Evolutionary conservation across 2,888 invertebrate species (phyloP).

Genomic region (Teleiodes luculella): DNA sequence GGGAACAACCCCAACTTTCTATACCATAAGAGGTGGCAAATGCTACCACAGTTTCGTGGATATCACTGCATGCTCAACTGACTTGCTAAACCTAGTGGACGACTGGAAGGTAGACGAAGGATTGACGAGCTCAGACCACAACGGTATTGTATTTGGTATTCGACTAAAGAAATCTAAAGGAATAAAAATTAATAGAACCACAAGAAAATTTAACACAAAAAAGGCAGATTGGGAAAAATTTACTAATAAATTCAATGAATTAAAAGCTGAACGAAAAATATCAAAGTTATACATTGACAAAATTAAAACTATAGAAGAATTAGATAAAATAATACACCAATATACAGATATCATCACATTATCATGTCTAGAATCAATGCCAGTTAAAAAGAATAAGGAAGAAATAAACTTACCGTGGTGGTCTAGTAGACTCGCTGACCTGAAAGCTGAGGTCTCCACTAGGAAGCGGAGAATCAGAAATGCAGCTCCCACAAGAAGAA

Average conservation of each 20-base stretch:
- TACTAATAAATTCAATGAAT: background rate
- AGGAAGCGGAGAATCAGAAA: constrained; percentile 1
- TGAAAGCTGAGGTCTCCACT: background rate
- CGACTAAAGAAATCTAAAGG: background rate
- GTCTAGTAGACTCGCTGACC: background rate
- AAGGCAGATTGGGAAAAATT: constrained; percentile 13
- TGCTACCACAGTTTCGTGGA: background rate
- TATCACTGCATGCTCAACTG: constrained; percentile 6
- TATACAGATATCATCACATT: background rate
- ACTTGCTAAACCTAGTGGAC: background rate
- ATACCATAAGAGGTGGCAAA: background rate
- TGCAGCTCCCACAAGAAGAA: constrained; percentile 8
- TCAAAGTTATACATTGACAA: no score
- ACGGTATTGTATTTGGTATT: background rate
- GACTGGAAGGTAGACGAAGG: constrained; percentile 5
- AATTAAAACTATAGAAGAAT: background rate
- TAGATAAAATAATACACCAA: background rate
- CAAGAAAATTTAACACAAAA: constrained; percentile 4
- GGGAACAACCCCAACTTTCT: constrained; percentile 3
- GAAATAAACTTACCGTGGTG: constrained; percentile 14
- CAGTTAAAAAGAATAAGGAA: background rate
- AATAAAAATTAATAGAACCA: background rate
- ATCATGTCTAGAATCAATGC: background rate
- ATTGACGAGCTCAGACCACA: constrained; percentile 15
- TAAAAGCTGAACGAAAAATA: background rate